Base-by-base conservation (phyloP, 2,797 vertebrate genomes). In the Galagoides demidoff region DNA sequence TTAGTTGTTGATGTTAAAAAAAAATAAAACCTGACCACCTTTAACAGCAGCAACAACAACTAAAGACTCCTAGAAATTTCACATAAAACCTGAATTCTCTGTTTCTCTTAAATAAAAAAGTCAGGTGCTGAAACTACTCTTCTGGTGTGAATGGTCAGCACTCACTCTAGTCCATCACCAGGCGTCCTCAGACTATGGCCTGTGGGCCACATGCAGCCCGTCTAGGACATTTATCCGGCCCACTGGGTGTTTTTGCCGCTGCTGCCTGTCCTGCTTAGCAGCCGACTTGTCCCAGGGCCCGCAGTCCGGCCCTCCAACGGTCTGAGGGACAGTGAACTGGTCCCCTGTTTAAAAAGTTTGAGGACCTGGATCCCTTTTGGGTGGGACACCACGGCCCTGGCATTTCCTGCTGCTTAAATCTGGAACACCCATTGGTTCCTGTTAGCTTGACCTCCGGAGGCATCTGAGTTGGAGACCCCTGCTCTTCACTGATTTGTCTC, bases 81-180 rank as follows among this genome's bases (percentile, higher is more conserved):
- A 91, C n/a, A 82, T 49, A 63, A 85, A 70, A 57, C 49, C 29
- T 55, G 19, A 84, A 63, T 70, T 84, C 89, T 68, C 55, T 84
- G 29, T 22, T 90, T 77, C 52, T 95, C 37, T 73, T 61, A 23
- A 23, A 52, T 52, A 57, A 74, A 78, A 34, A 45, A 84, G 34
- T 49, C 57, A 29, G 64, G 71, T 66, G 37, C 59, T 85, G 57
- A 55, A 43, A 25, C 59, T 34, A 10, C 13, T 25, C 11, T 17
- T 43, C 22, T 16, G 71, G 39, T 4, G 29, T 14, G 74, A 8
- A 5, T 70, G 27, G 12, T 61, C 34, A 39, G 59, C 23, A 29
- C 12, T n/a, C n/a, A 9, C 3, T 10, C 29, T 31, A 49, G 17
- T 77, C 34, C 7, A 2, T n/a, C 39, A 43, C 39, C 39, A 43